These are phyloP conservation scores for Cheilosia pagana DNA, from an alignment of 2,888 invertebrate genomes.

Conservation along the genomic window DNA sequence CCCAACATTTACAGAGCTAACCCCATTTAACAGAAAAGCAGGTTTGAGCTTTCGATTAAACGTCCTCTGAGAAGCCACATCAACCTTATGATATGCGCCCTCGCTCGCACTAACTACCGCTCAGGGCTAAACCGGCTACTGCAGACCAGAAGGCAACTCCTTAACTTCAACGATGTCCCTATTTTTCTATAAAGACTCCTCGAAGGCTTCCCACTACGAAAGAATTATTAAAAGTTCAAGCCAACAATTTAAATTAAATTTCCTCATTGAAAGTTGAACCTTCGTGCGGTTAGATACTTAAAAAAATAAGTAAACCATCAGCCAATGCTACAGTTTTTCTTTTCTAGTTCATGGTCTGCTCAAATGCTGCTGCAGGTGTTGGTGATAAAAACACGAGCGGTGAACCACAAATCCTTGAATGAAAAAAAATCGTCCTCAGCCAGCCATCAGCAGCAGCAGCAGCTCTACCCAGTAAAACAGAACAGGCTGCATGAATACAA, in stretches of 20 bases:
- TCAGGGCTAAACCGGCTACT: too few relatives aligned
- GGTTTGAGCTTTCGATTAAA: too few relatives aligned
- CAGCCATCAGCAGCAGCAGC: conserved; percentile 5
- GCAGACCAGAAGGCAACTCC: background rate
- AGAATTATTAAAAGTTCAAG: background rate
- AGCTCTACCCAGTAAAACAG: conserved; percentile 20
- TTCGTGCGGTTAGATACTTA: background rate
- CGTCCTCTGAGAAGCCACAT: too few relatives aligned
- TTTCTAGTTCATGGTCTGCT: conserved; percentile 69
- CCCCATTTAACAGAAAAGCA: too few relatives aligned
- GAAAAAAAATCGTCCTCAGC: conserved; percentile 44
- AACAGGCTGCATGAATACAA: conserved; percentile 36
- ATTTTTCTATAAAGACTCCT: background rate
- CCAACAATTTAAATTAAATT: conserved; percentile 14
- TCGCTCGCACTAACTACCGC: too few relatives aligned
- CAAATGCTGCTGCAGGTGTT: conserved; percentile 7
- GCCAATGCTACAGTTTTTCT: conserved; percentile 57
- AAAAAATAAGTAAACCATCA: conserved; percentile 1
- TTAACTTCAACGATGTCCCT: background rate
- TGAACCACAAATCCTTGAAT: conserved; percentile 49
- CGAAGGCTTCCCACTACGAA: background rate
- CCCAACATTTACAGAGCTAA: too few relatives aligned
- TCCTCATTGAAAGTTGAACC: background rate
- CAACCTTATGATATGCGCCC: too few relatives aligned
- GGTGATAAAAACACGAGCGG: conserved; percentile 30